Conservation (phyloP, 2,113 vertebrate genomes). For the Bombycilla garrulus region DNA sequence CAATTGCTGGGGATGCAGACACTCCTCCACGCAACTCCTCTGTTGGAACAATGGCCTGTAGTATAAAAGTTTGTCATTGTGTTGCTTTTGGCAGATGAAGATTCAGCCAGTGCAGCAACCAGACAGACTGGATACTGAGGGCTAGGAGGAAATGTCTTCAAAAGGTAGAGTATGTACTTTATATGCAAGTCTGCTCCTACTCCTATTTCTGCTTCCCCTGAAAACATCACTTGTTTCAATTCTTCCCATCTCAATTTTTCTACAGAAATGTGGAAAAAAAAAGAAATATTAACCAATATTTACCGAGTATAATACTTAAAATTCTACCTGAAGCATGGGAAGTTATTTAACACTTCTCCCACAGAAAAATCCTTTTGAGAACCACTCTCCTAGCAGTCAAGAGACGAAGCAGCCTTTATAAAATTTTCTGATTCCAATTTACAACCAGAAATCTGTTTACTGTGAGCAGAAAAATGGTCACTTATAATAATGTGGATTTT, state of each 20-base stretch:
- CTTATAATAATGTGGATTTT: background rate
- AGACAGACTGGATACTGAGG: constrained; percentile 28
- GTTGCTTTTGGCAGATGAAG: background rate
- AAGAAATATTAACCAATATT: background rate
- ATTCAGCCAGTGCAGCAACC: background rate
- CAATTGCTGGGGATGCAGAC: background rate
- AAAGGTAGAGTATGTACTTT: background rate
- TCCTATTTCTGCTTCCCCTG: background rate
- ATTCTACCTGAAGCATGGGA: background rate
- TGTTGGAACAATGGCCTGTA: background rate
- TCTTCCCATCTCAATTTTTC: background rate
- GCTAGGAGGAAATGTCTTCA: constrained; percentile 4
- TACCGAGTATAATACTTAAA: background rate
- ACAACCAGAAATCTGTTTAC: background rate
- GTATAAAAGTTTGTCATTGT: background rate
- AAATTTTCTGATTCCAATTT: background rate
- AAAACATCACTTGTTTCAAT: background rate
- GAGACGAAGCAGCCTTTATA: background rate
- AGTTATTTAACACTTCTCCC: background rate
- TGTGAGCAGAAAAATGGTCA: background rate
- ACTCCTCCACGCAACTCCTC: background rate
- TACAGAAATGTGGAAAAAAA: background rate
- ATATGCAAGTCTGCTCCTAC: background rate
- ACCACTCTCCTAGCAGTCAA: background rate
- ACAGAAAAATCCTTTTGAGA: background rate